Base-by-base conservation (phyloP, 1,140 invertebrate genomes). In the Caligus rogercresseyi region DNA sequence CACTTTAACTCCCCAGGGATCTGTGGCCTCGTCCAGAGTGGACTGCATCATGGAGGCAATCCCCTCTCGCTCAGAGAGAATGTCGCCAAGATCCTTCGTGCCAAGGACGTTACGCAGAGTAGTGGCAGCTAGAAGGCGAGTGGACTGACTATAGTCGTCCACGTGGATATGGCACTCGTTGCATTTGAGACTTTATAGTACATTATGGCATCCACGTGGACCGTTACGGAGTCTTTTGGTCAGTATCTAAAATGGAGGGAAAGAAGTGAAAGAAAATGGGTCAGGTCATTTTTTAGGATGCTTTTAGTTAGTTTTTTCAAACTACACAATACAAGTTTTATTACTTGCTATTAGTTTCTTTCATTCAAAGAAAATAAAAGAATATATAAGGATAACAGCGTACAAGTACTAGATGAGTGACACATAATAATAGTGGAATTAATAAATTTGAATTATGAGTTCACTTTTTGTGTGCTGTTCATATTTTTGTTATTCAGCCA, bases 1-100 rank as follows among this genome's bases (percentile, higher is more conserved):
- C 0, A 95, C 89, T 77, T 93, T 90, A 11, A 95, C 87, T 15
- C 91, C 91, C 90, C 91, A 94, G 43, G 86, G 86, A 69, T 92
- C 89, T 4, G 91, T 95, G 15, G 87, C 88, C 62, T 89, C 86
- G 70, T 90, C 86, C 25, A 92, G 74, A 31, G 78, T 77, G 52
- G 70, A 70, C 74, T 91, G 86, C 87, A 92, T 88, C 64, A 82
- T 80, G 71, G 84, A 82, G 31, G 85, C 87, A 64, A 96, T 94
- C 2, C 83, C 80, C 72, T 95, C 91, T 19, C 90, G 76, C 69
- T 96, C 90, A 1, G 86, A 84, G 1, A 93, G 75, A 62, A 93
- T 85, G 74, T 93, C 87, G 3, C 86, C 82, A 26, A 97, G 76
- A 70, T 89, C 90, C 62, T 88, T 81, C 24, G 90, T 96, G 56